Percentiles rank a stretch among this genome's conserved stretches.
phyloP scores from a whole-genome alignment of 2,888 invertebrate genomes.

The Apotomis turbidana region DNA sequence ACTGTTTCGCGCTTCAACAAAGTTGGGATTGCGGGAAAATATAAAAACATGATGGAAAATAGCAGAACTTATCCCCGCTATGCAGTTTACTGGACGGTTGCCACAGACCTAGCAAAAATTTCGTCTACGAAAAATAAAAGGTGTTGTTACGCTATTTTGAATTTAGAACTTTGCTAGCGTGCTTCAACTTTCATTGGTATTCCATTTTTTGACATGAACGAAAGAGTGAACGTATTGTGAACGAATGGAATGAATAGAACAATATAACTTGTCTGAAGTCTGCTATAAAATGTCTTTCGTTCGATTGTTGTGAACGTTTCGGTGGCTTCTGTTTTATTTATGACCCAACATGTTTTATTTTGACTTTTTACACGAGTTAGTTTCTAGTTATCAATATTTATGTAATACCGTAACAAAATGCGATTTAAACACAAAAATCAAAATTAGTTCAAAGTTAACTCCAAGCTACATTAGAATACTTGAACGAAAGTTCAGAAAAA shows the following conservation, averaged over 20 bases:
- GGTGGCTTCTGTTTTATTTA: conserved; percentile 16
- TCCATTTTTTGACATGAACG: conserved; percentile 34
- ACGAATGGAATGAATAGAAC: conserved; percentile 25
- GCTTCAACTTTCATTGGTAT: conserved; percentile 51
- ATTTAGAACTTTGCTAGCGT: conserved; percentile 62
- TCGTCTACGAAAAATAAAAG: conserved; percentile 69
- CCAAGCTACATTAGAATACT: conserved; percentile 17
- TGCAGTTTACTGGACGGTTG: conserved; percentile 64
- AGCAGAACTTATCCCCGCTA: conserved; percentile 14
- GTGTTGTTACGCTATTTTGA: conserved; percentile 66
- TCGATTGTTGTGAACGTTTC: conserved; percentile 25
- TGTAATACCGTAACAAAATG: not conserved
- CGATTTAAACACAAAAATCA: not conserved
- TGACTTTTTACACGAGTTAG: not conserved
- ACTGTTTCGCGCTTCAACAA: not conserved
- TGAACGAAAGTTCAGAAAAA: conserved; percentile 34
- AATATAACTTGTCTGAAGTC: conserved; percentile 33
- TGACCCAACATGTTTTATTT: not conserved
- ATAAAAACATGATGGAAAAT: conserved; percentile 8
- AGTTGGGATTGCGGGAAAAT: not conserved
- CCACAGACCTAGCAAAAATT: conserved; percentile 68
- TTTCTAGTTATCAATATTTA: not conserved
- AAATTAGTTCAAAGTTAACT: conserved; percentile 3
- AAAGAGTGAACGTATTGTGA: conserved; percentile 32
- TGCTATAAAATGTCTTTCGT: conserved; percentile 28